Conservation (phyloP, 2,113 vertebrate genomes). For the Irena cyanogastra region DNA sequence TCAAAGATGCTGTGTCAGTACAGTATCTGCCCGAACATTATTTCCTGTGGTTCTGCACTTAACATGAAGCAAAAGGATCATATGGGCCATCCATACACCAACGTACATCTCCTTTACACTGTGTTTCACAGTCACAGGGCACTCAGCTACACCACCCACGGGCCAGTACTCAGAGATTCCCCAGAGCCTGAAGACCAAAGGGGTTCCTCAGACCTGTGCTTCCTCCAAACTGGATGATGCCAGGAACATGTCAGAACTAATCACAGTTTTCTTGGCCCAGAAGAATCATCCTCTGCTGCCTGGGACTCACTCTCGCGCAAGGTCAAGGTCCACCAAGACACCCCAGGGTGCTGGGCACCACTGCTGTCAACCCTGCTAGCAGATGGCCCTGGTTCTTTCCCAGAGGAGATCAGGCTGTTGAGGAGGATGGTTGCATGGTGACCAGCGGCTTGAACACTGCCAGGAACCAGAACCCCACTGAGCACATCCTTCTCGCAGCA, state of each 20-base stretch:
- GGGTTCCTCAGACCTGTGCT: not conserved
- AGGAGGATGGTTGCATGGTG: not conserved
- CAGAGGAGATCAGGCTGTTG: not conserved
- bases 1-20: not conserved
- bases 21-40: not conserved
- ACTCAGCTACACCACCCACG: rapidly evolving
- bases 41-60: not conserved
- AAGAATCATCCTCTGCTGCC: not conserved
- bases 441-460: not conserved
- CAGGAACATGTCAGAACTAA: rapidly evolving
- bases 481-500: rapidly evolving
- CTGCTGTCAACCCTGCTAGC: not conserved
- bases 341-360: not conserved
- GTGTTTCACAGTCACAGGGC: not conserved
- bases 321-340: not conserved
- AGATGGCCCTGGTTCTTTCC: not conserved
- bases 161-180: not conserved
- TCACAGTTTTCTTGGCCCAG: not conserved
- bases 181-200: not conserved
- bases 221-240: rapidly evolving
- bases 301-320: rapidly evolving
- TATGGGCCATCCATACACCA: not conserved
- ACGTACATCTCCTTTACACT: rapidly evolving
- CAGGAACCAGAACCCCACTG: not conserved
- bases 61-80: not conserved